Conservation (phyloP, 2,888 invertebrate genomes). For the Cephus nigrinus region DNA sequence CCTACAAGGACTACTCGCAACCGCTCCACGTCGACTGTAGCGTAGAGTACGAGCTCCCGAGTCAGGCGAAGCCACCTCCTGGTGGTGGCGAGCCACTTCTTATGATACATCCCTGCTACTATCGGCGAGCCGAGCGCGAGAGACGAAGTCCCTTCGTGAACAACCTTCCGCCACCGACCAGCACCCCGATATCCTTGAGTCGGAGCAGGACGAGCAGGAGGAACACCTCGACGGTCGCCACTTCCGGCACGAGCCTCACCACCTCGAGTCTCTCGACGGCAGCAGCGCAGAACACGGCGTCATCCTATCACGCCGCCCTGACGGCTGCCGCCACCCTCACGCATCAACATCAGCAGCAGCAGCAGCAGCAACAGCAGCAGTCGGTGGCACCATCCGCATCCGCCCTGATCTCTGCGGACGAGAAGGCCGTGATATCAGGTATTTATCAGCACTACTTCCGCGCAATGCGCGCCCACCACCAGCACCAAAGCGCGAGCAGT, state of each 20-base stretch:
- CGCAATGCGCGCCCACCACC: slow-evolving; percentile 51
- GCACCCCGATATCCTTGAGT: slow-evolving; percentile 48
- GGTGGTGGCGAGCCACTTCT: slow-evolving; percentile 84
- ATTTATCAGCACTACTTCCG: slow-evolving; percentile 61
- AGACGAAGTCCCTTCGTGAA: slow-evolving; percentile 86
- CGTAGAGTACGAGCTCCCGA: slow-evolving; percentile 91
- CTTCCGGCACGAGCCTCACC: slow-evolving; percentile 23
- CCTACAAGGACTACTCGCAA: slow-evolving; percentile 83
- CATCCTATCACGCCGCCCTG: slow-evolving; percentile 47
- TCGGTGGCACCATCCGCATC: slow-evolving; percentile 19
- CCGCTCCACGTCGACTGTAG: slow-evolving; percentile 91
- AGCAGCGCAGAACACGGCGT: slow-evolving; percentile 42
- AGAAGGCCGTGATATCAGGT: slow-evolving; percentile 58
- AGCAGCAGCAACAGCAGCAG: slow-evolving; percentile 29
- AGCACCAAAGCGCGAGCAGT: slow-evolving; percentile 38
- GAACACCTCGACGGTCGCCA: slow-evolving; percentile 29
- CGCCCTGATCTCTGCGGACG: slow-evolving; percentile 51
- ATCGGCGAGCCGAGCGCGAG: slow-evolving; percentile 87
- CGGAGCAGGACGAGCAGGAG: slow-evolving; percentile 36
- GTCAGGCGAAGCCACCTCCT: slow-evolving; percentile 88
- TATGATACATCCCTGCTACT: slow-evolving; percentile 92
- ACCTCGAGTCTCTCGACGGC: slow-evolving; percentile 34
- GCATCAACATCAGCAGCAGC: slow-evolving; percentile 12
- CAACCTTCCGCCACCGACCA: slow-evolving; percentile 77
- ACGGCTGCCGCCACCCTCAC: slow-evolving; percentile 29